A percentile compares a stretch with the other conserved stretches of the same genome.
Conservation (phyloP, 2,797 vertebrate species). For the Gadopsis bispinosus region DNA sequence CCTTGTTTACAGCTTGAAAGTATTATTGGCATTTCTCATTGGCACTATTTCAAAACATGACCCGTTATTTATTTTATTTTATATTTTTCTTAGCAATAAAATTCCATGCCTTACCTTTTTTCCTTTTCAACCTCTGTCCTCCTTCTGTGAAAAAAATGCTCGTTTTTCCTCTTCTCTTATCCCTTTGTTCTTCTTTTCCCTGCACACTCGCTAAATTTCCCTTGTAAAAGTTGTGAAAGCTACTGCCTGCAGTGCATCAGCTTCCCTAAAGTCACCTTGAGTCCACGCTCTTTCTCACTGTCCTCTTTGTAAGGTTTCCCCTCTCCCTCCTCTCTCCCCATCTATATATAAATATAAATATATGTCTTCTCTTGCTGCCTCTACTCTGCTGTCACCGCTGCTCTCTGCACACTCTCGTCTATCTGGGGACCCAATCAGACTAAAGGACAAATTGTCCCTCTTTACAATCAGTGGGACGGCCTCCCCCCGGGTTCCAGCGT, state of each 20-base stretch:
- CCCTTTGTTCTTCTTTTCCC: slow-evolving; percentile 59
- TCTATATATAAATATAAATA: slow-evolving; percentile 26
- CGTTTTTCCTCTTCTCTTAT: slow-evolving; percentile 39
- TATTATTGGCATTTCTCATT: slow-evolving; percentile 30
- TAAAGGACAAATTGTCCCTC: slow-evolving; percentile 73
- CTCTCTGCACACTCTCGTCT: slow-evolving; percentile 62
- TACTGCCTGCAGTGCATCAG: slow-evolving; percentile 59
- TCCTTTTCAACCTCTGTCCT: slow-evolving; percentile 37
- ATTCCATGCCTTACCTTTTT: slow-evolving; percentile 71
- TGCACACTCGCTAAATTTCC: slow-evolving; percentile 59
- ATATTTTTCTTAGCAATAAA: slow-evolving; percentile 7
- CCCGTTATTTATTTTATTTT: too few species aligned
- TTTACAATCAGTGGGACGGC: slow-evolving; percentile 74
- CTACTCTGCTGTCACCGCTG: slow-evolving; percentile 27
- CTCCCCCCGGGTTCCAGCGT: slow-evolving; percentile 49
- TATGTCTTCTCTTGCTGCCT: slow-evolving; percentile 34
- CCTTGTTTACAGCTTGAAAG: slow-evolving; percentile 31
- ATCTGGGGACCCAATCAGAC: slow-evolving; percentile 74
- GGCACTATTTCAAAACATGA: slow-evolving; percentile 33
- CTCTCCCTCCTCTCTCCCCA: too few species aligned
- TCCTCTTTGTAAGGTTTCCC: slow-evolving; percentile 72
- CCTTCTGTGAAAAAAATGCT: slow-evolving; percentile 26
- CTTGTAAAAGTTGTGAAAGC: slow-evolving; percentile 68
- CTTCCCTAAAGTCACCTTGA: slow-evolving; percentile 78
- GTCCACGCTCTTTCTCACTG: slow-evolving; percentile 43